These are phyloP conservation scores for Donacobius atricapilla DNA, from an alignment of 2,113 vertebrate species.

Conservation along the genomic window DNA sequence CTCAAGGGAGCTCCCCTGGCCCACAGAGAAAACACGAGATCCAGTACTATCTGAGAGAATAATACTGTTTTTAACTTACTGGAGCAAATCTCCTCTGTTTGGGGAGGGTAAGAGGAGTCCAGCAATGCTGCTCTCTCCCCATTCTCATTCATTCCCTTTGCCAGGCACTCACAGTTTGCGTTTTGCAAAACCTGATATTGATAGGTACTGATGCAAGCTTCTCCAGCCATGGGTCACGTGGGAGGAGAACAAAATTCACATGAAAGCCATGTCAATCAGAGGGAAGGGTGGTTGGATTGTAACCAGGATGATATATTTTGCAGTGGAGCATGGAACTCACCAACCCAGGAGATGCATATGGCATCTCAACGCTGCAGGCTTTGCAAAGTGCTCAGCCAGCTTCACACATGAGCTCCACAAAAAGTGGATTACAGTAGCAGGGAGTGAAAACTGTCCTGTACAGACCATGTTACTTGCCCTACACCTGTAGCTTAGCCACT, in stretches of 20 bases:
- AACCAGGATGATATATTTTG: rapidly evolving
- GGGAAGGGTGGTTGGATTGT: background rate
- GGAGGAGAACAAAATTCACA: background rate
- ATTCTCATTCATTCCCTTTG: background rate
- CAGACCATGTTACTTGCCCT: background rate
- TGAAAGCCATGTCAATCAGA: rapidly evolving
- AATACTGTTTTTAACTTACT: background rate
- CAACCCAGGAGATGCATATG: background rate
- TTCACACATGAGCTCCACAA: background rate
- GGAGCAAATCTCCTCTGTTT: background rate
- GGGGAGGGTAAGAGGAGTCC: background rate
- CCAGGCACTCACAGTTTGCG: rapidly evolving
- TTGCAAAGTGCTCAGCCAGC: background rate
- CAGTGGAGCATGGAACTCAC: rapidly evolving
- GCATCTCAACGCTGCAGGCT: rapidly evolving
- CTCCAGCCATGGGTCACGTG: background rate
- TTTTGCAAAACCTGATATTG: background rate
- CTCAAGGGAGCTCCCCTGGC: background rate
- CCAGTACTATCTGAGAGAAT: background rate
- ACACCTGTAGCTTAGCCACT: background rate
- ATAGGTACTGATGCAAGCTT: background rate
- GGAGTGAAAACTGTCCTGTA: background rate
- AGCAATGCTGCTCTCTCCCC: background rate
- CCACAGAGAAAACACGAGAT: background rate
- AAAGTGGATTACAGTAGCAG: background rate